Conservation (phyloP, 2,797 vertebrate genomes). For the Sebastiscus albofasciatus region DNA sequence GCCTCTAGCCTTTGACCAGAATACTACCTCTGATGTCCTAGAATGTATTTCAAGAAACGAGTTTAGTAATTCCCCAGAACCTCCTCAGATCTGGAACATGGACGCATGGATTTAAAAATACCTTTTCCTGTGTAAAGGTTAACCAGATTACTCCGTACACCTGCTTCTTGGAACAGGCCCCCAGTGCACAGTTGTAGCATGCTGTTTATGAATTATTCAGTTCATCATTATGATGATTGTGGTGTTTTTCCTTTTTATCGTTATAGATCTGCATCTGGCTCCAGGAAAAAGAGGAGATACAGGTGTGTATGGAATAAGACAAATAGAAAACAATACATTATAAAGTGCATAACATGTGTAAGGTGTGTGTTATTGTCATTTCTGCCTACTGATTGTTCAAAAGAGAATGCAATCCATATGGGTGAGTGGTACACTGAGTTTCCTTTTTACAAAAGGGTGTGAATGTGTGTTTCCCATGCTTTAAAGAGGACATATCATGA, state of each 20-base stretch:
- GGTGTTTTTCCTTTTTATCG: constrained; percentile 39
- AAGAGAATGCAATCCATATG: constrained; percentile 34
- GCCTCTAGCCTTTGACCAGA: constrained; percentile 1
- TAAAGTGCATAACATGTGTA: background rate
- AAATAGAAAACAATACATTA: background rate
- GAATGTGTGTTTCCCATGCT: constrained; percentile 14
- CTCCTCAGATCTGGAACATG: constrained; percentile 4
- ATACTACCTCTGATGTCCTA: constrained; percentile 6
- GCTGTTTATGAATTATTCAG: background rate
- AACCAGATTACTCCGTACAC: background rate
- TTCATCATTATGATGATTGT: constrained; percentile 1
- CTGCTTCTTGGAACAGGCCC: background rate
- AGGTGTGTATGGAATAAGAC: constrained; percentile 83
- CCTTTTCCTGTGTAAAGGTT: background rate
- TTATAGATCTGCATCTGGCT: constrained; percentile 91
- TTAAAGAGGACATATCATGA: background rate
- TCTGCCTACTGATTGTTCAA: constrained; percentile 37
- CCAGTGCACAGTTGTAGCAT: background rate
- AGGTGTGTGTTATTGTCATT: constrained; percentile 21
- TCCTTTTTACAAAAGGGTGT: background rate
- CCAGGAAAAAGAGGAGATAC: constrained; percentile 93
- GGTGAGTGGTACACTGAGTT: constrained; percentile 34
- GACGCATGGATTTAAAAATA: background rate
- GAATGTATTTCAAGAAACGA: constrained; percentile 19
- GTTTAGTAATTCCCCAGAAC: constrained; percentile 7